Evolutionary conservation across 2,113 vertebrate genomes (phyloP).

Genomic region (Phalacrocorax pelagicus): DNA sequence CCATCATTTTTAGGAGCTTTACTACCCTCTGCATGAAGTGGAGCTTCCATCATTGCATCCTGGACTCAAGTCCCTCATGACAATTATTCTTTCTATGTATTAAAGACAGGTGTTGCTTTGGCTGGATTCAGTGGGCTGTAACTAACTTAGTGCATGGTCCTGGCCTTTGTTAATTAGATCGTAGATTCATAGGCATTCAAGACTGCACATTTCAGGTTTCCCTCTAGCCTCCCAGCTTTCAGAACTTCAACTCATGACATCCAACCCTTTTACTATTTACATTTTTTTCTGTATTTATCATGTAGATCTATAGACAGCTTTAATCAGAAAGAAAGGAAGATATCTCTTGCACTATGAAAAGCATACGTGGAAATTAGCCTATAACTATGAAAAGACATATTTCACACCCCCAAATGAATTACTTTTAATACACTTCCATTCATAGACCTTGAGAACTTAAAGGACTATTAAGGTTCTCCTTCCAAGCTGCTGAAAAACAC

Average conservation of each 20-base stretch:
- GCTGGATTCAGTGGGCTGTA: constrained; percentile 16
- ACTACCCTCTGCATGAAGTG: constrained; percentile 14
- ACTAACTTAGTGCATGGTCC: not conserved
- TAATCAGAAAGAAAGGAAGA: not conserved
- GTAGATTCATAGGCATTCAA: not conserved
- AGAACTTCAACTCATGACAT: not conserved
- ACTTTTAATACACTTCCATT: not conserved
- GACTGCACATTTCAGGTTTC: not conserved
- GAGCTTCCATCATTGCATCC: constrained; percentile 38
- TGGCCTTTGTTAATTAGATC: constrained; percentile 11
- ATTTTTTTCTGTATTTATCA: not conserved
- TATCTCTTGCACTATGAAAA: not conserved
- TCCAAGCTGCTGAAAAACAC: not conserved
- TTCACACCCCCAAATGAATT: not conserved
- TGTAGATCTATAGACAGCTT: not conserved
- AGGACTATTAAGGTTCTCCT: not conserved
- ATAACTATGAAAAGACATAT: not conserved
- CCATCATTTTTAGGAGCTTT: constrained; percentile 55
- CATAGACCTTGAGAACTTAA: not conserved
- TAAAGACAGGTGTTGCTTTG: constrained; percentile 61
- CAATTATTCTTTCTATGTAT: constrained; percentile 53
- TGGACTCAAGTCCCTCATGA: constrained; percentile 29
- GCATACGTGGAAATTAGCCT: not conserved
- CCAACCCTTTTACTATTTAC: not conserved
- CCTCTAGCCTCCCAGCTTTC: not conserved